A percentile compares a stretch with the other conserved stretches of the same genome.
These are phyloP conservation scores for Metaphire vulgaris DNA, from an alignment of 1,140 invertebrate species.

Conservation along the genomic window DNA sequence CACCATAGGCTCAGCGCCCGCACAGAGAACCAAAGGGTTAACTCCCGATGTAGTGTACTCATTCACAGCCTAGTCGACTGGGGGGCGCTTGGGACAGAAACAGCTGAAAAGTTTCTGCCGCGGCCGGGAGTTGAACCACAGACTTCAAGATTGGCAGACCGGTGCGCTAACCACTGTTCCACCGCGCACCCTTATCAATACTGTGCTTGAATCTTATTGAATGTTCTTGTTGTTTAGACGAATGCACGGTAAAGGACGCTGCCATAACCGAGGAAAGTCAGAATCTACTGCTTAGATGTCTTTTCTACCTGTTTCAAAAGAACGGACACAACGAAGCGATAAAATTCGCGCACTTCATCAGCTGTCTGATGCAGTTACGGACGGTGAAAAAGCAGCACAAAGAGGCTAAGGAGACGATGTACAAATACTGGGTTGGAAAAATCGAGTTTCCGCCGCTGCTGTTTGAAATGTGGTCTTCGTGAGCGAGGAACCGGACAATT, in stretches of 20 bases:
- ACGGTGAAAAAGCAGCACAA: conserved; percentile 9
- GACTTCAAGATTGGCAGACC: too few relatives aligned
- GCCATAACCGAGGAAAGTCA: conserved; percentile 10
- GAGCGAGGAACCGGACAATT: too few relatives aligned
- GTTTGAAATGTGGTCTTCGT: conserved; percentile 18
- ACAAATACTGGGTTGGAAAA: conserved; percentile 1
- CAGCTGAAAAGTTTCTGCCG: too few relatives aligned
- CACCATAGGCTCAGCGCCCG: too few relatives aligned
- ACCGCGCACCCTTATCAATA: too few relatives aligned
- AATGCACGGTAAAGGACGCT: neutral
- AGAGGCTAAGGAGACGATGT: neutral
- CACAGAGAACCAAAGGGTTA: too few relatives aligned
- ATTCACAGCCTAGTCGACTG: too few relatives aligned
- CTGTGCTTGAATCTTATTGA: too few relatives aligned
- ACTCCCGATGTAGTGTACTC: too few relatives aligned
- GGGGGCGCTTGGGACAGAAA: too few relatives aligned
- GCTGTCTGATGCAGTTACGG: conserved; percentile 6
- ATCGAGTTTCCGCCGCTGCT: conserved; percentile 11
- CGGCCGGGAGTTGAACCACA: too few relatives aligned
- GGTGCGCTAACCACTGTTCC: too few relatives aligned
- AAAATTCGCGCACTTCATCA: neutral
- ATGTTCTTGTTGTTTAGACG: neutral
- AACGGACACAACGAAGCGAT: neutral
- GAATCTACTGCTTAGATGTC: conserved; percentile 9
- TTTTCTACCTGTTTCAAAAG: conserved; percentile 17